Evolutionary conservation across 2,113 vertebrate species (phyloP).

Genomic region (Illadopsis cleaveri): DNA sequence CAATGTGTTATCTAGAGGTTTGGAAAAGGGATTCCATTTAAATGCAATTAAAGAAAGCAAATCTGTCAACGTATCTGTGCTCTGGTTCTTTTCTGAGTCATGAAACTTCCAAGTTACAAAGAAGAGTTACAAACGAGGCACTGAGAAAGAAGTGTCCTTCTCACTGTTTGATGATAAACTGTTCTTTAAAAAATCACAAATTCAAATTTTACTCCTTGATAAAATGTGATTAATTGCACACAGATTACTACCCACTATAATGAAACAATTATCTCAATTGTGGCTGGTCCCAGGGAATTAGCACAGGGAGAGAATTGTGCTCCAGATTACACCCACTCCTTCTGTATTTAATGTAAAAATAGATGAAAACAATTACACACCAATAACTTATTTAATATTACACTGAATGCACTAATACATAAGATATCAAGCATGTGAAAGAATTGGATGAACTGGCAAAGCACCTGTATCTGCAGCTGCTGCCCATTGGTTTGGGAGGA

Average conservation of each 20-base stretch:
- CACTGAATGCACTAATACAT: background rate
- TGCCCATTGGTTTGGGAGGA: background rate
- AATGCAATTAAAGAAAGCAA: slow-evolving; percentile 68
- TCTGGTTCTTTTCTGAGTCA: slow-evolving; percentile 53
- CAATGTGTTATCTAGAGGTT: slow-evolving; percentile 46
- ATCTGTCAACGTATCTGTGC: slow-evolving; percentile 42
- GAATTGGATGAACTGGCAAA: background rate
- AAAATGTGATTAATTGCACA: slow-evolving; percentile 26
- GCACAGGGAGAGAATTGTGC: background rate
- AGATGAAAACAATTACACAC: background rate
- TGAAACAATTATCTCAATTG: slow-evolving; percentile 1
- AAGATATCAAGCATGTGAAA: background rate
- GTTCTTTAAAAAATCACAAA: too few species aligned
- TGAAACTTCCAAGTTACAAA: slow-evolving; percentile 35
- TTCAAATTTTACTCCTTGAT: slow-evolving; percentile 6
- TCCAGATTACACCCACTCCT: background rate
- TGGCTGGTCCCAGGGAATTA: background rate
- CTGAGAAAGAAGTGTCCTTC: background rate
- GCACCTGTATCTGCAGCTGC: background rate
- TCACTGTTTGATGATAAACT: too few species aligned
- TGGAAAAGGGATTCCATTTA: slow-evolving; percentile 61
- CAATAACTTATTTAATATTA: slow-evolving; percentile 5
- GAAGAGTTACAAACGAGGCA: slow-evolving; percentile 54
- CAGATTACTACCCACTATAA: slow-evolving; percentile 1
- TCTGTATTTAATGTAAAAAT: slow-evolving; percentile 24